Percentiles rank a stretch among this genome's conserved stretches.
phyloP scores from a whole-genome alignment of 92 coral and sea anemone species.

The Palythoa caribaeorum region DNA sequence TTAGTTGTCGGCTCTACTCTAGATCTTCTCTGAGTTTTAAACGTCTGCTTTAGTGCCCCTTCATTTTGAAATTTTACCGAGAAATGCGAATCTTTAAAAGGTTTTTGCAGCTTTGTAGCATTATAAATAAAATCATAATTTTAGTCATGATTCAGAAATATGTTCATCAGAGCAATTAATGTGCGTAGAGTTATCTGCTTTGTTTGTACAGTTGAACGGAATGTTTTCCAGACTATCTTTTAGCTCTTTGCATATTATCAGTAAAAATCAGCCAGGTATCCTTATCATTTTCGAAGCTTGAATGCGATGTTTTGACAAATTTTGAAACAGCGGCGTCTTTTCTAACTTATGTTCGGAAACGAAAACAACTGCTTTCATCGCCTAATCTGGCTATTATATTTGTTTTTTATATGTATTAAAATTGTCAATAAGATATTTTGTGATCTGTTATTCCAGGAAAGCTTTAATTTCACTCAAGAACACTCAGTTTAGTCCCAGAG shows the following conservation, averaged over 20 bases:
- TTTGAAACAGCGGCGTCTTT: conserved; percentile 26
- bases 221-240: conserved; percentile 28
- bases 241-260: conserved; percentile 5
- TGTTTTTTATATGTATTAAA: not conserved
- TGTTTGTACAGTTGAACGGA: not conserved
- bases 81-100: too few relatives aligned
- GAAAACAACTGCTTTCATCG: not conserved
- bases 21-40: too few relatives aligned
- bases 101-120: too few relatives aligned
- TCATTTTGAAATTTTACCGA: too few relatives aligned
- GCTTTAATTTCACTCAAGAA: not conserved
- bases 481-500: not conserved
- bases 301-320: not conserved
- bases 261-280: not conserved
- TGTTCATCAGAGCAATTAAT: too few relatives aligned
- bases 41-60: too few relatives aligned
- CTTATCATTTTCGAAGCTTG: conserved; percentile 8
- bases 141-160: too few relatives aligned
- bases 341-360: not conserved
- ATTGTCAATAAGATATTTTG: conserved; percentile 31
- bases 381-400: not conserved
- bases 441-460: conserved; percentile 3
- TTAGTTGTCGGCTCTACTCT: too few relatives aligned
- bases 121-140: too few relatives aligned
- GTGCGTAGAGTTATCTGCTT: too few relatives aligned